Base-by-base conservation (phyloP, 2,113 vertebrate genomes). In the Barnardius zonarius region DNA sequence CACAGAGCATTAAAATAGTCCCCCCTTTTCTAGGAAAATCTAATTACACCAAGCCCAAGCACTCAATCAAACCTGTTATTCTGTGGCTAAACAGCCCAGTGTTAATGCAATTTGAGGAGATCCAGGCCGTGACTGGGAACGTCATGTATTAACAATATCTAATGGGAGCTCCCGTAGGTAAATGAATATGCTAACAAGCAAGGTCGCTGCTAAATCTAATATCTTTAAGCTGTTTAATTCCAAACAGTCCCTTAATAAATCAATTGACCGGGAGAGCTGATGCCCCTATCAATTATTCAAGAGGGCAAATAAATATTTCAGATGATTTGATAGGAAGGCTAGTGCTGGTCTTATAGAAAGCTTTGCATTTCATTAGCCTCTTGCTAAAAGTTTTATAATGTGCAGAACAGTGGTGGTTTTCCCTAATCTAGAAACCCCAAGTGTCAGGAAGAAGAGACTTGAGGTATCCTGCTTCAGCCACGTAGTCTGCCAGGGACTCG, bases 151-250 rank as follows among this genome's bases (percentile, higher is more conserved):
- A 98, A 99, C 98, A 98, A 98, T 98, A 98, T 97, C 97, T 98
- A 99, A 99, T 98, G 97, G 98, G 98, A 97, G 98, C 98, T 98
- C 98, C 98, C 97, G 98, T 98, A 98, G 98, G 98, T 98, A 98
- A 98, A 98, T 98, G 98, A 99, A 98, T 98, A 98, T 98, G 98
- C 98, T 98, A 98, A 98, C 98, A 98, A 98, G 98, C 96, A 97
- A 97, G 98, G 98, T 98, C 98, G 97, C 98, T 98, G 98, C 98
- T 98, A 98, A 99, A 99, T 98, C 98, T 98, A 98, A 99, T 99
- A 98, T 98, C 98, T 98, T 98, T 98, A 98, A 98, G 98, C 98
- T 98, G 98, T 98, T 99, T 98, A 99, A 98, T 99, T 99, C 98
- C 98, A 98, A 98, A 98, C 98, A 98, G 98, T 97, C 98, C 98